Evolutionary conservation across 1,140 invertebrate species (phyloP), one percentile per base, ranked within the genome.

Genomic region (Temnothorax nylanderi): DNA sequence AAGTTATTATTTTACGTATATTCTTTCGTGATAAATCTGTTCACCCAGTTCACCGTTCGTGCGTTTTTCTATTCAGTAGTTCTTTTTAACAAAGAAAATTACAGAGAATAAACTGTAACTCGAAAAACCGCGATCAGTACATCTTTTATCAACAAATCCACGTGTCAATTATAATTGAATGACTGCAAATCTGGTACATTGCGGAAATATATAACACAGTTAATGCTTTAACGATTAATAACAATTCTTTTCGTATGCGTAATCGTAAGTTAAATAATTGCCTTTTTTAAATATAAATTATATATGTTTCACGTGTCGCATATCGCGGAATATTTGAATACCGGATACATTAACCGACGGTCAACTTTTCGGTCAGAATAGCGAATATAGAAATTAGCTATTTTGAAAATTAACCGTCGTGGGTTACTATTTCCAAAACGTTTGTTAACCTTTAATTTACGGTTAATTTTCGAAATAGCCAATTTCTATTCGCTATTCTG

Each of bases 1-100:
- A 89, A 90, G 71, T 92, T 92, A 91, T 91, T 90, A 89, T 91
- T 90, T 92, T 88, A n/a, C 76, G 77, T 92, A 90, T n/a, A 90
- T 54, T 76, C 90, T 56, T 75, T 87, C 44, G 37, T 37, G 37
- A 49, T 69, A 51, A 74, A 54, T 60, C 60, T 18, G 16, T 6
- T 54, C 16, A 0, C 18, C 51, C 60, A 13, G 16, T 6, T 54
- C 16, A 6, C 18, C 51, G 21, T 16, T 16, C 16, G 16, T 34
- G 4, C 3, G 54, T 69, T 18, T 47, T 47, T 87, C 32, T 54
- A 60, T 51, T 72, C 60, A 0, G n/a, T 76, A 44, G 3, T 10
- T 16, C n/a, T 21, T 13, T 34, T 80, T 69, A 2, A 65, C 64
- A 10, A n/a, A n/a, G 3, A 51, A 65, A 65, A 18, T 2, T 37